Base-by-base conservation (phyloP, 2,888 invertebrate genomes). In the Abrostola tripartita region DNA sequence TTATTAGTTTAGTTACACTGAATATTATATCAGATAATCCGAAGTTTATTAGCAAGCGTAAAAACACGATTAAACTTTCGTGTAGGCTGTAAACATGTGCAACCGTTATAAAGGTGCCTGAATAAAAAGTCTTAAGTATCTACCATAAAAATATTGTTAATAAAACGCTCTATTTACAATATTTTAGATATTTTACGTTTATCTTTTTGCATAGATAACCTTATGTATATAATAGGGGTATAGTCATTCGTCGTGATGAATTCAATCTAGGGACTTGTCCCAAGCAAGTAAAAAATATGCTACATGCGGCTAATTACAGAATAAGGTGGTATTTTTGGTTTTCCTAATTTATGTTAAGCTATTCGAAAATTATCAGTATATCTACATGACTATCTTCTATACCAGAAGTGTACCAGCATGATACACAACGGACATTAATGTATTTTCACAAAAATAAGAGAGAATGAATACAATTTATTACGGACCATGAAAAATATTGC, bases 381-480 rank as follows among this genome's bases (percentile, higher is more conserved):
- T 73, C 69, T 64, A 12, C 63, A 60, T 55, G 56, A 55, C 63
- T 55, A 73, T 70, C 76, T n/a, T 70, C 44, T 38, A 61, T 61
- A 54, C 62, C 58, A 62, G 60, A 63, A 74, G 76, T 68, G 65
- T 51, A 52, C 60, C 9, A 59, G 56, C 54, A 59, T 68, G 65
- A 76, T 66, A 68, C 54, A 76, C 65, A 71, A 52, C 24, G 36
- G 59, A 68, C 79, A 75, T 76, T 79, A 73, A 78, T 60, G 63
- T 65, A 37, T 76, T 76, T 71, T 61, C 68, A 56, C 59, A 65
- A 68, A 78, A 74, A 68, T 68, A 80, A 67, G 53, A 81, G 79
- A 81, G 66, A 77, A 81, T 84, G 83, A 84, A 82, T 86, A 79
- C 86, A 87, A 90, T 86, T 88, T 90, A 90, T 90, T 87, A 83